Conservation (phyloP, 2,888 invertebrate genomes). For the Ceriagrion tenellum region DNA sequence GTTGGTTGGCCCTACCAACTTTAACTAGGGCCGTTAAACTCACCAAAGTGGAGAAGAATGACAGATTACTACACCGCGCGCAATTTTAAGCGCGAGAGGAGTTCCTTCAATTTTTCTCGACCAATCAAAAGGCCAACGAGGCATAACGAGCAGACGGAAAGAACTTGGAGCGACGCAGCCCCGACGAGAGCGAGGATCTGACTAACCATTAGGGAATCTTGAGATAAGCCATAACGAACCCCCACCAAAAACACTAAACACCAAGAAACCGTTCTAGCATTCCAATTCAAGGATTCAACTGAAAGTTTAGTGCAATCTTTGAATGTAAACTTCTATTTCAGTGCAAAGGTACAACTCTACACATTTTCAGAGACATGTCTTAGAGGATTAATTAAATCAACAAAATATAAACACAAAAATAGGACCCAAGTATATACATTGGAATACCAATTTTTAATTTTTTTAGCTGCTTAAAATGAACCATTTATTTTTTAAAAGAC, state of each 20-base stretch:
- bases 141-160: neutral
- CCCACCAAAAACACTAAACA: neutral
- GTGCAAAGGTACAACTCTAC: too few relatives aligned
- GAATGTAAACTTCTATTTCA: too few relatives aligned
- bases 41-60: neutral
- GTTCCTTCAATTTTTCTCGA: neutral
- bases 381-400: too few relatives aligned
- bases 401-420: too few relatives aligned
- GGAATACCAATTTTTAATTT: too few relatives aligned
- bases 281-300: neutral
- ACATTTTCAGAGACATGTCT: too few relatives aligned
- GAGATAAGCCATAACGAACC: neutral
- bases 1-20: neutral
- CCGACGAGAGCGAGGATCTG: neutral
- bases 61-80: neutral
- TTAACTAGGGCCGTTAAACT: neutral
- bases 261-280: neutral
- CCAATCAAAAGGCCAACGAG: constrained; percentile 19
- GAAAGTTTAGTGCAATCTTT: too few relatives aligned
- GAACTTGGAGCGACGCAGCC: neutral
- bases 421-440: too few relatives aligned
- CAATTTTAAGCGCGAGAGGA: neutral
- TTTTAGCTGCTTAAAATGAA: too few relatives aligned
- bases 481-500: too few relatives aligned
- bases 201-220: neutral